Conservation (phyloP, 2,888 invertebrate species). For the Silvanus unidentatus region DNA sequence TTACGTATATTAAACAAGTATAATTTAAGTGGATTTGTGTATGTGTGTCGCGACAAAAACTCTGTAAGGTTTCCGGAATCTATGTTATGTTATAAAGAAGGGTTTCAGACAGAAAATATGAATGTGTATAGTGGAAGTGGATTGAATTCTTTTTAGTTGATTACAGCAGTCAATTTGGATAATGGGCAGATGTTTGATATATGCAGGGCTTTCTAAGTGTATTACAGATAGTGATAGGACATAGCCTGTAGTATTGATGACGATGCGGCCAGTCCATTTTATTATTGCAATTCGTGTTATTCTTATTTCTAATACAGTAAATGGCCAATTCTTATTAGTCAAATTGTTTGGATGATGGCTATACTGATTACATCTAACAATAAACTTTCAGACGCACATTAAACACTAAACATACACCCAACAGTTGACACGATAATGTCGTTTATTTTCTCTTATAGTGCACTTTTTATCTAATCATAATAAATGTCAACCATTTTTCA, state of each 20-base stretch:
- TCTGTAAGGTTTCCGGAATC: conserved; percentile 10
- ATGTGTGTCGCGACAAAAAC: conserved; percentile 17
- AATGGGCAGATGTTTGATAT: conserved; percentile 48
- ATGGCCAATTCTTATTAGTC: conserved; percentile 31
- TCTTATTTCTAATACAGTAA: conserved; percentile 40
- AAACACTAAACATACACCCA: too few species aligned
- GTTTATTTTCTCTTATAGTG: too few species aligned
- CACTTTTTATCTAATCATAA: too few species aligned
- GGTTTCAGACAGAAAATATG: conserved; percentile 36
- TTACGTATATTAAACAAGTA: too few species aligned
- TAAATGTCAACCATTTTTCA: too few species aligned
- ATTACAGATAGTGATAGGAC: conserved; percentile 44
- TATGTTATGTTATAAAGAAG: conserved; percentile 23
- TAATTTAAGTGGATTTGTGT: too few species aligned
- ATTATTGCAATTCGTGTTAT: conserved; percentile 37
- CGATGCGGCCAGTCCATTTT: conserved; percentile 38
- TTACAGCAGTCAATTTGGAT: conserved; percentile 47
- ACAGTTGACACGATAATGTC: too few species aligned
- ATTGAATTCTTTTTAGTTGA: conserved; percentile 47
- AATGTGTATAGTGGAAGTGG: conserved; percentile 38
- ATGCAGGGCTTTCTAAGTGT: conserved; percentile 43
- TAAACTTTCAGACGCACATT: too few species aligned
- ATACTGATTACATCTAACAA: background rate
- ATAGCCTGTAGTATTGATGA: conserved; percentile 40
- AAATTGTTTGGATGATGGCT: conserved; percentile 16